Evolutionary conservation across 2,888 invertebrate genomes (phyloP), one percentile per base, ranked within the genome.

Genomic region (Neuroscelio doddi): DNA sequence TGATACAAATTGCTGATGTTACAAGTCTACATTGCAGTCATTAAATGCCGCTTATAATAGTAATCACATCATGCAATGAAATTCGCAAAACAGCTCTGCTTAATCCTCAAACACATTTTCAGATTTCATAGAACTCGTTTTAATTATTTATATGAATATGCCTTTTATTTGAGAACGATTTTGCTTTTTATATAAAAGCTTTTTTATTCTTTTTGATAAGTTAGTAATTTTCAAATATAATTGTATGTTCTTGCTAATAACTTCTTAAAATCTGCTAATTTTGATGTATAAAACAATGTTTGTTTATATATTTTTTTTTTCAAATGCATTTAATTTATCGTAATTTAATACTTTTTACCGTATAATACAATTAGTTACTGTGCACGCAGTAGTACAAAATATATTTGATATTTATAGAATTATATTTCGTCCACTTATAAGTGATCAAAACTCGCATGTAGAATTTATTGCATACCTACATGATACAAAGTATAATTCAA

Each of bases 31-130:
- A 21, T 32, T 4, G 17, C 24, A 30, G 21, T 15, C 21, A 34
- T 32, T 14, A 46, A 32, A 32, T 9, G 12, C 41, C 10, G 24
- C 46, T 32, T 32, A 34, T 21, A 30, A 32, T 12, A 46, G 46
- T 32, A 46, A 46, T 46, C 32, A 32, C 30, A 32, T 46, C 27
- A 1, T 32, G 30, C 34, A n/a, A 24, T 24, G 41, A 41, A 41
- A 41, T 41, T 41, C 26, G 9, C 41, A 10, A 1, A 12, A 30
- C 32, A 32, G 46, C 14, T 49, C 24, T 21, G 24, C 12, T 41
- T 41, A n/a, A 12, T 41, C 12, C 10, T 12, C 10, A 5, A 24
- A 24, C 12, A 24, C 41, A 32, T 24, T 24, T 24, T 12, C 21
- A 9, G 21, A 41, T 5, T n/a, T 41, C 16, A 21, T 1, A 24